Evolutionary conservation across 2,797 vertebrate genomes (phyloP).

Genomic region (Phrynocephalus forsythii): DNA sequence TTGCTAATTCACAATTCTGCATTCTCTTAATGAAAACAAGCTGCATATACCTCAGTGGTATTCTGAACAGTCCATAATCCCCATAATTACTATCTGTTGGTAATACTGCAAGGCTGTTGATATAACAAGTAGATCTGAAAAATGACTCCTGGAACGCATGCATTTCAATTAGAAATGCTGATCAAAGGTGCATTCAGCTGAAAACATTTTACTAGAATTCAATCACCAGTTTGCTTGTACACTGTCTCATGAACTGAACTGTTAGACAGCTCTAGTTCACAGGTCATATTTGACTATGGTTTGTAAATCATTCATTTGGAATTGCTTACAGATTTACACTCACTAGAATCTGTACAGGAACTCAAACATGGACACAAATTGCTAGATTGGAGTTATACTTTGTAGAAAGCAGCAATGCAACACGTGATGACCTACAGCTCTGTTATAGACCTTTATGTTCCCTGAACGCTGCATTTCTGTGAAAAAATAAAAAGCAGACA

Average conservation of each 20-base stretch:
- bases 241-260: neutral
- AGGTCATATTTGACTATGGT: neutral
- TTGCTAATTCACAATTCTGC: neutral
- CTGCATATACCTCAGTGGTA: neutral
- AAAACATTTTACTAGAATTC: neutral
- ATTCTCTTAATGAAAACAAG: neutral
- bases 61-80: neutral
- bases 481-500: neutral
- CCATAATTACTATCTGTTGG: neutral
- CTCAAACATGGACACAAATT: neutral
- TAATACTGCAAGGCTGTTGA: neutral
- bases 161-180: slow-evolving; percentile 9
- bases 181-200: neutral
- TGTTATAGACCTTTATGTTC: neutral
- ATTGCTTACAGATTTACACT: slow-evolving; percentile 5
- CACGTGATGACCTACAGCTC: neutral
- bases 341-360: slow-evolving; percentile 3
- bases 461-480: neutral
- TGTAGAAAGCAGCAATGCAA: neutral
- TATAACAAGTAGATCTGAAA: neutral
- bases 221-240: neutral
- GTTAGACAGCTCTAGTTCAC: slow-evolving; percentile 7
- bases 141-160: neutral
- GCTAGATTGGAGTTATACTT: neutral
- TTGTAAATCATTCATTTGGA: slow-evolving; percentile 10